phyloP scores from a whole-genome alignment of 2,888 invertebrate genomes.

The Acleris sparsana region DNA sequence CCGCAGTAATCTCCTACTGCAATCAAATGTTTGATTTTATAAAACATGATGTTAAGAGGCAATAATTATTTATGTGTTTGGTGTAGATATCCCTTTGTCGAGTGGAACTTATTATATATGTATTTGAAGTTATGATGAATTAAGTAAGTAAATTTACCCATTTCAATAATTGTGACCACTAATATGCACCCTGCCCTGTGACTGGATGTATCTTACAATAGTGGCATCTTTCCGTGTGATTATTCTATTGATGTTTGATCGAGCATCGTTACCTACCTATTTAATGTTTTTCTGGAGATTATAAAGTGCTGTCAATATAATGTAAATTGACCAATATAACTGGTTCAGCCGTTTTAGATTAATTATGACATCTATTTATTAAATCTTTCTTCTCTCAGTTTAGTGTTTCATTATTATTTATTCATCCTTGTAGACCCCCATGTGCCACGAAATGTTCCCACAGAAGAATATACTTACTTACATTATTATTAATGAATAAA shows the following conservation, averaged over 20 bases:
- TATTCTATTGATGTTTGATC: conserved; percentile 47
- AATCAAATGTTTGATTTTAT: too few relatives aligned
- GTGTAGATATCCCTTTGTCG: too few relatives aligned
- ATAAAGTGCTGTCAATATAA: conserved; percentile 68
- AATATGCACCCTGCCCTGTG: conserved; percentile 69
- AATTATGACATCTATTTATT: conserved; percentile 81
- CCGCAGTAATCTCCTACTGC: too few relatives aligned
- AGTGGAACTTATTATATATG: too few relatives aligned
- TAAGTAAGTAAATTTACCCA: too few relatives aligned
- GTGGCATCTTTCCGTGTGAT: conserved; percentile 35
- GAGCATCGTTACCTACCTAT: conserved; percentile 41
- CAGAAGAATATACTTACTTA: too few relatives aligned
- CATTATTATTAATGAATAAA: too few relatives aligned
- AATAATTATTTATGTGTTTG: too few relatives aligned
- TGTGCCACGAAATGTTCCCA: too few relatives aligned
- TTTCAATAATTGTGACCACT: conserved; percentile 39
- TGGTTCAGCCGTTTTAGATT: conserved; percentile 74
- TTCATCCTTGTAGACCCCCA: too few relatives aligned
- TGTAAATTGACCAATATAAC: conserved; percentile 69
- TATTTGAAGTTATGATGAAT: too few relatives aligned
- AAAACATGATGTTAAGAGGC: too few relatives aligned
- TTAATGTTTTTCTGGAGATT: conserved; percentile 55
- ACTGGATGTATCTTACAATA: conserved; percentile 45
- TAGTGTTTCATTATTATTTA: conserved; percentile 56
- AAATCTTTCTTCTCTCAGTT: conserved; percentile 80